A percentile compares a stretch with the other conserved stretches of the same genome.
Evolutionary conservation across 2,797 vertebrate genomes (phyloP).

Genomic region (Thamnophis elegans): DNA sequence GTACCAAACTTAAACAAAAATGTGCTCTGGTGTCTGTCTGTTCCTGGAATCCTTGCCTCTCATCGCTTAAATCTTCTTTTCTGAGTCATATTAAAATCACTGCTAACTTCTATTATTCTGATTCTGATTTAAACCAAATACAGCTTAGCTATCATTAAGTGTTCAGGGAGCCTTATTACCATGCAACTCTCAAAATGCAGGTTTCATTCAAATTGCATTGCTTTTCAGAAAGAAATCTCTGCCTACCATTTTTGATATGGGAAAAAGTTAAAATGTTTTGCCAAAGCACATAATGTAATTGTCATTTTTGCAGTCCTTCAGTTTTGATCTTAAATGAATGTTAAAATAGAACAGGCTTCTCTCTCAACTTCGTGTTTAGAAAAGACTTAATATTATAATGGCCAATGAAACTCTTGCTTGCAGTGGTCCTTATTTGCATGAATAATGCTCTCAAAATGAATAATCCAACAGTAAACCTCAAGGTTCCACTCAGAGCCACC

Average conservation of each 20-base stretch:
- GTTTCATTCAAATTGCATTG: not conserved
- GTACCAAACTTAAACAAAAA: constrained; percentile 30
- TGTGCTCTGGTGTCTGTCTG: constrained; percentile 5
- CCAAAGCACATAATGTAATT: not conserved
- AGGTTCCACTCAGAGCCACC: not conserved
- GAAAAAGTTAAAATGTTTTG: not conserved
- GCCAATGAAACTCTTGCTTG: constrained; percentile 1
- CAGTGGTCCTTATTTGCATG: not conserved
- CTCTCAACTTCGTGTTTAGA: not conserved
- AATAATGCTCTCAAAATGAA: not conserved
- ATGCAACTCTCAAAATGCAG: not conserved
- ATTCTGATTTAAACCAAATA: not conserved
- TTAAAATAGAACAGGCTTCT: not conserved
- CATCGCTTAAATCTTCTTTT: constrained; percentile 9
- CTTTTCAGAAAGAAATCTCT: not conserved
- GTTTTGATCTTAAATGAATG: not conserved
- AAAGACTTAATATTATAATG: not conserved
- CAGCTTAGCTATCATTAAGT: not conserved
- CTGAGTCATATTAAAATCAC: not conserved
- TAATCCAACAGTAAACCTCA: not conserved
- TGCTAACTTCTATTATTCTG: not conserved
- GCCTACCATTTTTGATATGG: not conserved
- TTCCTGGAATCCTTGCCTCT: not conserved
- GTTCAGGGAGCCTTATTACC: not conserved
- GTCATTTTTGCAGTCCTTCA: not conserved